Conservation (phyloP, 2,797 vertebrate species). For the Takifugu rubripes region DNA sequence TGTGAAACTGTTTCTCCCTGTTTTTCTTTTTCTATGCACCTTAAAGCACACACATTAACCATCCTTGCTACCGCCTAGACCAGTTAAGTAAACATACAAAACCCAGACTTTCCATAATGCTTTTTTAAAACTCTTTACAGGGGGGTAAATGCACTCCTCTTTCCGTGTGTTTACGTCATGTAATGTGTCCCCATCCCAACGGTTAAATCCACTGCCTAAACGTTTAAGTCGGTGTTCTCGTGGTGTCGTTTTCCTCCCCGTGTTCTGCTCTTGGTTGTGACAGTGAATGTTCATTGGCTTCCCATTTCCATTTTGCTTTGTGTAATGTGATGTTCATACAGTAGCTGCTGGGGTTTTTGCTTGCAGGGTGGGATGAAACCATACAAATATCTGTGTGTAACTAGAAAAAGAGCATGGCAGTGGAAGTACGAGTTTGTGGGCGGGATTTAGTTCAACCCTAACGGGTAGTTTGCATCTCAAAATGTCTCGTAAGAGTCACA, state of each 20-base stretch:
- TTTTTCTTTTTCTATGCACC: slow-evolving; percentile 90
- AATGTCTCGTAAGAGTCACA: slow-evolving; percentile 40
- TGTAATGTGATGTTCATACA: slow-evolving; percentile 49
- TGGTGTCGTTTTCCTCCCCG: slow-evolving; percentile 79
- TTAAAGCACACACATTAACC: slow-evolving; percentile 99
- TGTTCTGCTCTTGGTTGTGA: slow-evolving; percentile 82
- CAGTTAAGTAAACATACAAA: slow-evolving; percentile 97
- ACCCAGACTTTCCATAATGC: slow-evolving; percentile 53
- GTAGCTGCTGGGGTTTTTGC: slow-evolving; percentile 16
- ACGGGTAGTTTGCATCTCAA: slow-evolving; percentile 40
- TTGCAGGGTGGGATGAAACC: slow-evolving; percentile 18
- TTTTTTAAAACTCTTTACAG: slow-evolving; percentile 30
- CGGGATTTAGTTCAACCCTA: slow-evolving; percentile 29
- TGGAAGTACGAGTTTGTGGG: slow-evolving; percentile 43
- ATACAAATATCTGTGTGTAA: neutral
- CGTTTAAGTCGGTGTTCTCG: slow-evolving; percentile 72
- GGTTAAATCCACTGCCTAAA: slow-evolving; percentile 54
- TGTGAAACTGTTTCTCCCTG: slow-evolving; percentile 94
- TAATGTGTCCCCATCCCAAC: slow-evolving; percentile 9
- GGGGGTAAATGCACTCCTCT: slow-evolving; percentile 38
- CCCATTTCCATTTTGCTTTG: slow-evolving; percentile 71
- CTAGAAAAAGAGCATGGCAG: slow-evolving; percentile 29
- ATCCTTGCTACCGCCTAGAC: slow-evolving; percentile 99
- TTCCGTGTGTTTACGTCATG: slow-evolving; percentile 30
- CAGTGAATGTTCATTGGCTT: slow-evolving; percentile 76